Evolutionary conservation across 2,113 vertebrate species (phyloP).

Genomic region (Pterocles orientalis): DNA sequence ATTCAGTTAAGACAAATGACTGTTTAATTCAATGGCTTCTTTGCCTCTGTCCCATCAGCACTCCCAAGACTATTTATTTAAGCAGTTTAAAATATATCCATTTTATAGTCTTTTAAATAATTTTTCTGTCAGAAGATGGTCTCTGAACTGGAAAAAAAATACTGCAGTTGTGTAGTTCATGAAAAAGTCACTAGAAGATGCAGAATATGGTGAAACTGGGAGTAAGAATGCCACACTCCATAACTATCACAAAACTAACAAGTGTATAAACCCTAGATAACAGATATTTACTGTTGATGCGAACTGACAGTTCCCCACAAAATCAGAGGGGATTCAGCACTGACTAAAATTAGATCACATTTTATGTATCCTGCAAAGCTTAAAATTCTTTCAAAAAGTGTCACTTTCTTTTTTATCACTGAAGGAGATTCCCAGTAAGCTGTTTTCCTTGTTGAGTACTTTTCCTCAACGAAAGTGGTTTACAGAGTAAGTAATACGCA

Average conservation of each 20-base stretch:
- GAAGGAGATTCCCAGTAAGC: background rate
- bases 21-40: slow-evolving; percentile 38
- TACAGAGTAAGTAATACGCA: background rate
- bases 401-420: background rate
- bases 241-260: background rate
- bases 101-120: slow-evolving; percentile 37
- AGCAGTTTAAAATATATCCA: slow-evolving; percentile 36
- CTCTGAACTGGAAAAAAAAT: slow-evolving; percentile 19
- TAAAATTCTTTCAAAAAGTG: background rate
- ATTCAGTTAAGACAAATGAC: slow-evolving; percentile 32
- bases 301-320: background rate
- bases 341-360: background rate
- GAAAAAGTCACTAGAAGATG: slow-evolving; percentile 12
- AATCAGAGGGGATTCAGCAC: background rate
- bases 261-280: background rate
- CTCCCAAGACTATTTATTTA: slow-evolving; percentile 22
- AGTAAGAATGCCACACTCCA: background rate
- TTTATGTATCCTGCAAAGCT: background rate
- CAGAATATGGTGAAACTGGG: background rate
- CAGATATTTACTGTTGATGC: background rate
- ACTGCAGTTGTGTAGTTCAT: background rate
- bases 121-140: slow-evolving; percentile 44
- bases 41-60: background rate
- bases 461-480: background rate
- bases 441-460: too few relatives aligned